Conservation (phyloP, 2,797 vertebrate genomes). For the Mormyrops attenuatus region DNA sequence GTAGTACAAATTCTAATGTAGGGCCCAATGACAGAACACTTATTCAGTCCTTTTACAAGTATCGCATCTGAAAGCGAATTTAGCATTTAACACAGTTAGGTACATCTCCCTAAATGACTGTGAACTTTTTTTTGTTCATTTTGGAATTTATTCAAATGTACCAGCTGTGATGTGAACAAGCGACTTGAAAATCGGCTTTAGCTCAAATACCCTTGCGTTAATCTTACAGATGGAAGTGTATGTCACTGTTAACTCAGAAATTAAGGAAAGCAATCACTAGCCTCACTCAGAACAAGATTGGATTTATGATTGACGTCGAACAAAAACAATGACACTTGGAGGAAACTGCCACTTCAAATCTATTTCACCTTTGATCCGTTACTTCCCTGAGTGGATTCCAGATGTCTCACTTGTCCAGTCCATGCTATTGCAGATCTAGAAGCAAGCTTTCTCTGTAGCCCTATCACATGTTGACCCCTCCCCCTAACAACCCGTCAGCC, state of each 20-base stretch:
- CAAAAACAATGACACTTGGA: neutral
- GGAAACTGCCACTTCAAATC: neutral
- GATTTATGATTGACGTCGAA: neutral
- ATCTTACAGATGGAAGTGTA: conserved; percentile 1
- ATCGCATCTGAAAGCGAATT: neutral
- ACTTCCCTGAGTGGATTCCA: conserved; percentile 11
- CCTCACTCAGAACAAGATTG: neutral
- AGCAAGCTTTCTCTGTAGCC: conserved; percentile 48
- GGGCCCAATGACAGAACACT: neutral
- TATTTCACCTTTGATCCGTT: neutral
- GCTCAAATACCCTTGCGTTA: neutral
- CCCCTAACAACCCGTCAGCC: neutral
- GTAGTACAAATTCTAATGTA: neutral
- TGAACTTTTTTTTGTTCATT: neutral
- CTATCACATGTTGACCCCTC: neutral
- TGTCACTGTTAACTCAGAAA: neutral
- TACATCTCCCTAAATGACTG: neutral
- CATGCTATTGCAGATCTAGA: conserved; percentile 35
- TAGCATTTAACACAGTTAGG: neutral
- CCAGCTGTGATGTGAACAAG: conserved; percentile 1
- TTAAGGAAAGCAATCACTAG: neutral
- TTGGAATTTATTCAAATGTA: neutral
- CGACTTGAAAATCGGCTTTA: neutral
- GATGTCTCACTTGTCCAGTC: conserved; percentile 56
- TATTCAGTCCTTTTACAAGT: neutral